Conservation (phyloP, 2,888 invertebrate species). For the Autographa gamma region DNA sequence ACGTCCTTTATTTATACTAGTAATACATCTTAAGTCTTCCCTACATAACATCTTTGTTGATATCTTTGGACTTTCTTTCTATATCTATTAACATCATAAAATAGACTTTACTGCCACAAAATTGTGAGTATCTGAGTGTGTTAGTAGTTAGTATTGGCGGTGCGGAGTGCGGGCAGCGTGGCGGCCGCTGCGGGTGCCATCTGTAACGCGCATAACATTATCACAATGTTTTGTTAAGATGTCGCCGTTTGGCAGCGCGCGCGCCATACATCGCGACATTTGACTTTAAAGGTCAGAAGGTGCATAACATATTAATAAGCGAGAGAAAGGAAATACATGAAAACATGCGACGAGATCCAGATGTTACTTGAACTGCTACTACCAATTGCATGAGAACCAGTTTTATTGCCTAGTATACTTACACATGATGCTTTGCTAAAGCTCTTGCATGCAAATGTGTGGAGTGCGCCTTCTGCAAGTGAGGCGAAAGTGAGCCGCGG, state of each 20-base stretch:
- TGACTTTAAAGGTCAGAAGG: conserved; percentile 3
- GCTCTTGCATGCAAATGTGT: background rate
- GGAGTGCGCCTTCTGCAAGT: conserved; percentile 17
- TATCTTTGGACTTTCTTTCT: too few relatives aligned
- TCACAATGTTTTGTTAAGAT: conserved; percentile 63
- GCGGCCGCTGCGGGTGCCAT: conserved; percentile 15
- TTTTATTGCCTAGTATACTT: background rate
- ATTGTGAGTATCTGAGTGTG: background rate
- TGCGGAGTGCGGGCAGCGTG: background rate
- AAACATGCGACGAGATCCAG: background rate
- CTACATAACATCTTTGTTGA: too few relatives aligned
- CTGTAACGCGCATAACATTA: conserved; percentile 57
- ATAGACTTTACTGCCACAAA: background rate
- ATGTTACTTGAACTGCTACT: background rate
- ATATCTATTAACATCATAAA: too few relatives aligned
- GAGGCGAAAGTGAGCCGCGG: conserved; percentile 7
- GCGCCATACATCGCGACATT: conserved; percentile 1
- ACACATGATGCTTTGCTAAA: background rate
- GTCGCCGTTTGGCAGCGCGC: conserved; percentile 58
- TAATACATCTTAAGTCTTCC: too few relatives aligned
- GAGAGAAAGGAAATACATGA: background rate
- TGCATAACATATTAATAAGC: background rate
- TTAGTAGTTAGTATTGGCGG: background rate
- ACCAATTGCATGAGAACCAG: background rate
- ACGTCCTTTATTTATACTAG: too few relatives aligned